Conservation (phyloP, 1,140 invertebrate species). For the Drosophila melanogaster region DNA sequence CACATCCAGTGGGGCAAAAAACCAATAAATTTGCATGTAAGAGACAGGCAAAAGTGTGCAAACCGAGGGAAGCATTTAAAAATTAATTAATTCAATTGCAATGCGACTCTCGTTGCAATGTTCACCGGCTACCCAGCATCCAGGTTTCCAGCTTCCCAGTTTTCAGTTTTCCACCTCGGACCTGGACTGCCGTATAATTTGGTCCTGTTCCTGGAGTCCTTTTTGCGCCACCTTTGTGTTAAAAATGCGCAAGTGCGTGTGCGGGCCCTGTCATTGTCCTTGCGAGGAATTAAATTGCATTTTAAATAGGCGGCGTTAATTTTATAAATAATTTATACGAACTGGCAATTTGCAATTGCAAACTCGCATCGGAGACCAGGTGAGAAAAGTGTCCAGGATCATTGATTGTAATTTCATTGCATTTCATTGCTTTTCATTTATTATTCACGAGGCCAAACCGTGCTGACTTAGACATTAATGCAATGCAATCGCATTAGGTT, state of each 20-base stretch:
- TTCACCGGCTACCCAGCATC: not conserved
- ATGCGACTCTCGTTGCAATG: conserved; percentile 46
- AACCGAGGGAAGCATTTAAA: conserved; percentile 60
- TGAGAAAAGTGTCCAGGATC: conserved; percentile 20
- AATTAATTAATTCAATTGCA: conserved; percentile 79
- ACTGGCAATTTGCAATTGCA: conserved; percentile 41
- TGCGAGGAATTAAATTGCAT: conserved; percentile 52
- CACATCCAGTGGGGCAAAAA: conserved; percentile 32
- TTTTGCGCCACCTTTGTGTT: conserved; percentile 16
- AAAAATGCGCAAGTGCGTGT: conserved; percentile 25
- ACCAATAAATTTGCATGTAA: conserved; percentile 72
- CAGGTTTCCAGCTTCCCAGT: not conserved
- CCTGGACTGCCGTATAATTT: conserved; percentile 57
- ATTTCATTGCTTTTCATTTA: conserved; percentile 2
- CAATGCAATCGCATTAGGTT: conserved; percentile 6
- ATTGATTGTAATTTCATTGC: conserved; percentile 12
- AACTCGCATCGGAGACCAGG: conserved; percentile 16
- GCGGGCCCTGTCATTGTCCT: conserved; percentile 52
- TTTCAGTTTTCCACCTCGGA: not conserved
- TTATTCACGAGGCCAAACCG: not conserved
- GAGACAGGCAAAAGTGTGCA: conserved; percentile 44
- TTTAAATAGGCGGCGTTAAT: conserved; percentile 57
- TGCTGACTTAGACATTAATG: conserved; percentile 5
- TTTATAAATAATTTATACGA: conserved; percentile 52
- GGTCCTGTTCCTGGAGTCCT: conserved; percentile 41